These are phyloP conservation scores for Drosophila limbata DNA, from an alignment of 2,888 invertebrate genomes.

Conservation along the genomic window DNA sequence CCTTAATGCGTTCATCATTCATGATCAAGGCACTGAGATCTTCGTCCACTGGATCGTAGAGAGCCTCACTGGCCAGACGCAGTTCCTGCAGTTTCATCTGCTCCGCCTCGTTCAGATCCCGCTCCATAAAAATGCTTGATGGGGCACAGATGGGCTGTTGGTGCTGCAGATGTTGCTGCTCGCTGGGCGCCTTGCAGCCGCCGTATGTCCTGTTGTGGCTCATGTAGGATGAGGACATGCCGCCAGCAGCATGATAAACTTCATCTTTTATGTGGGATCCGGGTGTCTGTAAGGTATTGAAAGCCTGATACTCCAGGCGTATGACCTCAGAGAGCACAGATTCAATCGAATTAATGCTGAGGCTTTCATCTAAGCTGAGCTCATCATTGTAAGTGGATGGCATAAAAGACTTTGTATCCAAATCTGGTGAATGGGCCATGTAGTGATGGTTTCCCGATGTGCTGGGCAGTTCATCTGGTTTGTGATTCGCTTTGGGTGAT, in stretches of 20 bases:
- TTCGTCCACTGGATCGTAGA: slow-evolving; percentile 93
- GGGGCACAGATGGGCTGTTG: slow-evolving; percentile 74
- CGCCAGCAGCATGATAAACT: slow-evolving; percentile 59
- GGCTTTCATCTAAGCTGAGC: slow-evolving; percentile 50
- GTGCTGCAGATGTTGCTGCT: slow-evolving; percentile 51
- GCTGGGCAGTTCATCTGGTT: slow-evolving; percentile 64
- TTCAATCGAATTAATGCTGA: slow-evolving; percentile 89
- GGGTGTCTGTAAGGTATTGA: slow-evolving; percentile 83
- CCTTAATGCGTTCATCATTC: slow-evolving; percentile 88
- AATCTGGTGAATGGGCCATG: slow-evolving; percentile 67
- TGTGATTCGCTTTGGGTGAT: slow-evolving; percentile 56
- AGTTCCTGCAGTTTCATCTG: slow-evolving; percentile 93
- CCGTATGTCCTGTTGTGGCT: slow-evolving; percentile 29
- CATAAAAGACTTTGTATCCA: slow-evolving; percentile 74
- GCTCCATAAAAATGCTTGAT: slow-evolving; percentile 70
- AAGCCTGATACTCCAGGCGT: slow-evolving; percentile 91
- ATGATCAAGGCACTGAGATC: slow-evolving; percentile 90
- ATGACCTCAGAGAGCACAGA: slow-evolving; percentile 94
- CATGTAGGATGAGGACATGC: slow-evolving; percentile 34
- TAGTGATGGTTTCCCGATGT: slow-evolving; percentile 65
- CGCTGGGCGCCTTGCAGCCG: slow-evolving; percentile 52
- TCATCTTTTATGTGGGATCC: slow-evolving; percentile 77
- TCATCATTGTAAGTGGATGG: slow-evolving; percentile 67
- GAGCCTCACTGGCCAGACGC: slow-evolving; percentile 93
- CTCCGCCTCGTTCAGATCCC: slow-evolving; percentile 91